Percentiles rank a stretch among this genome's conserved stretches.
phyloP scores from a whole-genome alignment of 2,888 invertebrate species.

The Diaprepes abbreviatus region DNA sequence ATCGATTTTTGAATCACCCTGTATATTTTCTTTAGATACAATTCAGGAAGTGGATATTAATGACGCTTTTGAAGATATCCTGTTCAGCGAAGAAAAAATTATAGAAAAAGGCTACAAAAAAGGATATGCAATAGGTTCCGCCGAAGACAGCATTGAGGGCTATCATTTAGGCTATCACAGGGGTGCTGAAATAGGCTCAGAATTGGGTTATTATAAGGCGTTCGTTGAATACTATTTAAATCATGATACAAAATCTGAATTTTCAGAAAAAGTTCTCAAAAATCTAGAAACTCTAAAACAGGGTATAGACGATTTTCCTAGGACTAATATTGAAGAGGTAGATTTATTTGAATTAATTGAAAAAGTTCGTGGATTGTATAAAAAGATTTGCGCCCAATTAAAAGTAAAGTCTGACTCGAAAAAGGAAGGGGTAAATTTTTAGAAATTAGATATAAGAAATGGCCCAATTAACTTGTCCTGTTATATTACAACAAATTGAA shows the following conservation, averaged over 20 bases:
- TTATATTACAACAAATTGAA: conserved; percentile 68
- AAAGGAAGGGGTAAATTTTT: conserved; percentile 74
- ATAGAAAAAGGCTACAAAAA: conserved; percentile 76
- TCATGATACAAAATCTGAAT: conserved; percentile 58
- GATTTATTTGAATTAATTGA: conserved; percentile 77
- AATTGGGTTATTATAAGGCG: conserved; percentile 82
- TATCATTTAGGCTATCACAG: conserved; percentile 84
- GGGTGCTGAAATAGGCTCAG: conserved; percentile 82
- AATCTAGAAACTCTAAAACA: conserved; percentile 72
- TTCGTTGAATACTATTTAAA: conserved; percentile 67
- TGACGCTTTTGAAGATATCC: conserved; percentile 79
- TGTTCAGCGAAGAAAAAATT: conserved; percentile 78
- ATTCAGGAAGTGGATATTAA: conserved; percentile 76
- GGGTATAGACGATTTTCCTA: conserved; percentile 76
- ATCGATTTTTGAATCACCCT: no score
- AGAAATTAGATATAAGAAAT: conserved; percentile 63
- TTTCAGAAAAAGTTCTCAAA: conserved; percentile 70
- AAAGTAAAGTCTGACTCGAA: conserved; percentile 73
- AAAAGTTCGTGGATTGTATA: conserved; percentile 77
- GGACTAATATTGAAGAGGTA: conserved; percentile 73
- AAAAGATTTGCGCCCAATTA: conserved; percentile 77
- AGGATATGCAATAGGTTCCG: conserved; percentile 75
- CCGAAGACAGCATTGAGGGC: conserved; percentile 77
- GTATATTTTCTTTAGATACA: conserved; percentile 29
- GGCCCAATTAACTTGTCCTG: conserved; percentile 52